A percentile compares a stretch with the other conserved stretches of the same genome.
Evolutionary conservation across 2,113 vertebrate genomes (phyloP).

Genomic region (Chaetorhynchus papuensis): DNA sequence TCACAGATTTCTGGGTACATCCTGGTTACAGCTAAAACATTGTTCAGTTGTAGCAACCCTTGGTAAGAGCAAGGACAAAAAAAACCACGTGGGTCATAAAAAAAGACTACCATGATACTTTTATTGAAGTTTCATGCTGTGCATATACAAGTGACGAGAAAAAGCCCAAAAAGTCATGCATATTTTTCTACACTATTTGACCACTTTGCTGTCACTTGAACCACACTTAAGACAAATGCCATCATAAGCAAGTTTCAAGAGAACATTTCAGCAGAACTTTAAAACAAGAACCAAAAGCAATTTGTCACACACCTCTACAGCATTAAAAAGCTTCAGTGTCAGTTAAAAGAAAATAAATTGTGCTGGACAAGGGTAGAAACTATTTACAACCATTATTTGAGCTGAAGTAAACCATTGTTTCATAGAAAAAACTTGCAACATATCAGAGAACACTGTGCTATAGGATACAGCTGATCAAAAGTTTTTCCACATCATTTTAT

Average conservation of each 20-base stretch:
- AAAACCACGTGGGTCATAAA: neutral
- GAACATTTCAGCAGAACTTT: constrained; percentile 58
- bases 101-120: constrained; percentile 44
- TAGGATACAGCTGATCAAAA: neutral
- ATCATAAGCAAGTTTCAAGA: constrained; percentile 60
- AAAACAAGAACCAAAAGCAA: constrained; percentile 52
- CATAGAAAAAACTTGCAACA: neutral
- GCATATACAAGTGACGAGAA: constrained; percentile 53
- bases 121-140: constrained; percentile 74
- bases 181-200: constrained; percentile 58
- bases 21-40: neutral
- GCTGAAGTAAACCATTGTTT: constrained; percentile 54
- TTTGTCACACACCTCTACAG: constrained; percentile 48
- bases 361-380: constrained; percentile 30
- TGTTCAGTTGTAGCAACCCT: neutral
- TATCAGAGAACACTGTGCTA: neutral
- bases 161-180: constrained; percentile 60
- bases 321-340: constrained; percentile 40
- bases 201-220: constrained; percentile 60
- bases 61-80: neutral
- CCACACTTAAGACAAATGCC: constrained; percentile 69
- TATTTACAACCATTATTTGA: constrained; percentile 32
- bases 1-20: neutral
- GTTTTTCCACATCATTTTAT: neutral
- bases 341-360: constrained; percentile 2